Percentiles rank a stretch among this genome's conserved stretches.
phyloP scores from a whole-genome alignment of 2,888 invertebrate genomes.

The Tricholauxania praeusta region DNA sequence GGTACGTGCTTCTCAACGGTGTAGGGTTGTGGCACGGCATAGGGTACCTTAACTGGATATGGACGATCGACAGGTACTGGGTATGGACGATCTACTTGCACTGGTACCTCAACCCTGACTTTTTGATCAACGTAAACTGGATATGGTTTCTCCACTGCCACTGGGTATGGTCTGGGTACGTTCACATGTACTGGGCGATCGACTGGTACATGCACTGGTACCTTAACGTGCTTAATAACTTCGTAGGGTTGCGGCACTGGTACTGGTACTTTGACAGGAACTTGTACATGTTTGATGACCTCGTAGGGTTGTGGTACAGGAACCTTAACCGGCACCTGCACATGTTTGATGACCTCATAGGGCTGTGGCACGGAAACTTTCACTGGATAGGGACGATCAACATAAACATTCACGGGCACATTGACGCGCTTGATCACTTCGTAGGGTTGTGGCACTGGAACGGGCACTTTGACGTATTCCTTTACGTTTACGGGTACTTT shows the following conservation, averaged over 20 bases:
- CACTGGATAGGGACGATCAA: slow-evolving; percentile 78
- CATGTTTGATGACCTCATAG: slow-evolving; percentile 73
- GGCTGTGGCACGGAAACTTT: slow-evolving; percentile 76
- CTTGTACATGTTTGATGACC: slow-evolving; percentile 69
- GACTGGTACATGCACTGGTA: slow-evolving; percentile 75
- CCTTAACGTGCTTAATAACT: slow-evolving; percentile 72
- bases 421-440: slow-evolving; percentile 71
- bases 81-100: slow-evolving; percentile 76
- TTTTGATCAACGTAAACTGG: slow-evolving; percentile 72
- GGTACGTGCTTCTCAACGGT: slow-evolving; percentile 78
- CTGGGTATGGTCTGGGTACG: slow-evolving; percentile 69
- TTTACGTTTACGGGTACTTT: slow-evolving; percentile 77
- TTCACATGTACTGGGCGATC: slow-evolving; percentile 77
- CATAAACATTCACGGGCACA: slow-evolving; percentile 73
- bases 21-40: slow-evolving; percentile 74
- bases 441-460: slow-evolving; percentile 74
- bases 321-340: slow-evolving; percentile 74
- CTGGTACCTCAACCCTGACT: slow-evolving; percentile 76
- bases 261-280: slow-evolving; percentile 73
- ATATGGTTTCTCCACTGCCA: slow-evolving; percentile 51
- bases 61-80: slow-evolving; percentile 76
- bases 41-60: slow-evolving; percentile 70
- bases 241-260: slow-evolving; percentile 74
- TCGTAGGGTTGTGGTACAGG: slow-evolving; percentile 73
- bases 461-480: slow-evolving; percentile 76